Conservation (phyloP, 2,888 invertebrate species). For the Lasioglossum calceatum region DNA sequence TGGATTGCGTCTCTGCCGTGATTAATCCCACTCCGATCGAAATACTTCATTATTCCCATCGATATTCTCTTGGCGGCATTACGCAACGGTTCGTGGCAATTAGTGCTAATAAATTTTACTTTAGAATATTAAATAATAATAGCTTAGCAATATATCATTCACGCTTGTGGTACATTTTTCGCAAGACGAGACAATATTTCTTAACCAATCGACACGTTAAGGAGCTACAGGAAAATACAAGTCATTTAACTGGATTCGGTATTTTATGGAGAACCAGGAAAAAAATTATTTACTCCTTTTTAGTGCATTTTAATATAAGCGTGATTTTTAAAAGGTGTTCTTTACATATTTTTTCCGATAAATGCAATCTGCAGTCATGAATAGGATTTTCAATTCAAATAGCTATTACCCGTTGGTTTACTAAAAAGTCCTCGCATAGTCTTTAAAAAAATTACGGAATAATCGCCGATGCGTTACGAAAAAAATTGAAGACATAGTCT, state of each 20-base stretch:
- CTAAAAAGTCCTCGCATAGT: neutral
- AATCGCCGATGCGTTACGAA: neutral
- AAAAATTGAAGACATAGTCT: neutral
- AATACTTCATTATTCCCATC: conserved; percentile 5
- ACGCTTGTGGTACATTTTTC: neutral
- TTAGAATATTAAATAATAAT: neutral
- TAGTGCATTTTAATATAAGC: no score
- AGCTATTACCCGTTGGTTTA: no score
- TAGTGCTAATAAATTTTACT: neutral
- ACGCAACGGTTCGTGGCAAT: neutral
- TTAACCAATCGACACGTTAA: neutral
- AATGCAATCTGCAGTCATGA: no score
- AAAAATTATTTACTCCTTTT: no score
- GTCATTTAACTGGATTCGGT: no score
- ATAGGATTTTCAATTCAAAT: neutral
- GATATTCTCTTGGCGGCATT: neutral
- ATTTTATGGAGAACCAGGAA: no score
- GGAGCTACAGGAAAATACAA: neutral
- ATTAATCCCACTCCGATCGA: neutral
- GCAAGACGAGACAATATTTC: neutral
- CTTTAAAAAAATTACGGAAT: neutral
- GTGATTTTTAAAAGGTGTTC: no score
- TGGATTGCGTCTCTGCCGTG: conserved; percentile 3
- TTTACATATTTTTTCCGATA: no score
- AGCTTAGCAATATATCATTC: neutral